phyloP scores from a whole-genome alignment of 2,113 vertebrate species.

The Ia io region DNA sequence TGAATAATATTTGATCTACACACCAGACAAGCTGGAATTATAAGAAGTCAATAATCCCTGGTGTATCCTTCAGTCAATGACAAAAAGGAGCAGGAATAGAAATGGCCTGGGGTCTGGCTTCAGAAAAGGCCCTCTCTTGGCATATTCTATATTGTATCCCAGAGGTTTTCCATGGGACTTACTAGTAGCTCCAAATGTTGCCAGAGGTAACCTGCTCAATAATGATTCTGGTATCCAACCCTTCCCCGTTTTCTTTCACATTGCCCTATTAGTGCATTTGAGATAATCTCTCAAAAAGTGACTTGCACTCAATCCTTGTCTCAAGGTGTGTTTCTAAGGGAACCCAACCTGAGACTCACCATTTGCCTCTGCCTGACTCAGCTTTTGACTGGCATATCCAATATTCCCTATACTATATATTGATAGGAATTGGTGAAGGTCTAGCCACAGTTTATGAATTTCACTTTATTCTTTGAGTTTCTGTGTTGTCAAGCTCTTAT shows the following conservation, averaged over 20 bases:
- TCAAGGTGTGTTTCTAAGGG: neutral
- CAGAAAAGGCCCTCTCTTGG: neutral
- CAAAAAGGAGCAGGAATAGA: neutral
- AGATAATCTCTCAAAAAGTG: neutral
- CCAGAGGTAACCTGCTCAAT: neutral
- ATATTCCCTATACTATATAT: neutral
- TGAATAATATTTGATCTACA: neutral
- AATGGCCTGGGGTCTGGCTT: neutral
- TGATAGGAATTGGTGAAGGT: neutral
- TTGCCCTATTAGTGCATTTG: neutral
- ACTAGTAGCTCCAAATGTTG: neutral
- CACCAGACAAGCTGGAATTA: neutral
- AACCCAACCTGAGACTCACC: neutral
- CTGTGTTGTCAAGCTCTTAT: neutral
- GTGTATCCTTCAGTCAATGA: neutral
- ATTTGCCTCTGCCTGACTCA: neutral
- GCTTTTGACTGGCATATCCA: neutral
- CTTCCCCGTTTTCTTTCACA: neutral
- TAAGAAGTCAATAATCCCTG: neutral
- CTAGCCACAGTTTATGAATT: neutral
- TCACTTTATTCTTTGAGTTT: neutral
- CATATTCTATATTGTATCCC: neutral
- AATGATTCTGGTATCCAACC: neutral
- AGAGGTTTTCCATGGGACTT: neutral
- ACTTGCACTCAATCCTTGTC: neutral